Evolutionary conservation across 1,140 invertebrate species (phyloP).

Genomic region (Mizuhopecten yessoensis): DNA sequence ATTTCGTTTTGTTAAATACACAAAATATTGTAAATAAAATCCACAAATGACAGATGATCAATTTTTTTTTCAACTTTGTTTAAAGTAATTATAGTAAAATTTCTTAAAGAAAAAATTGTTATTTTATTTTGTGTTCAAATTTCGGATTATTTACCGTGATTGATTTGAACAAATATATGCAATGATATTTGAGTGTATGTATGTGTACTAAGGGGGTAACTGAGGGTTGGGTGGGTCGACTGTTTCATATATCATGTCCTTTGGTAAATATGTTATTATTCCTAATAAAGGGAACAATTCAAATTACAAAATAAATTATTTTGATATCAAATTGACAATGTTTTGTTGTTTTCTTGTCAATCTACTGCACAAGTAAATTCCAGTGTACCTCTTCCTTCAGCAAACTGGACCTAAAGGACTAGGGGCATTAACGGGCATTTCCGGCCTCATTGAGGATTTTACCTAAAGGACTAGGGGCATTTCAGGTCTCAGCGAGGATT

Average conservation of each 20-base stretch:
- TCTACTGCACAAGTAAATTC: too few relatives aligned
- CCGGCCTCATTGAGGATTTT: too few relatives aligned
- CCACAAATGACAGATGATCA: background rate
- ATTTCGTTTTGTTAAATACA: background rate
- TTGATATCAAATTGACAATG: background rate
- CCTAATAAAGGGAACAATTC: conserved; percentile 24
- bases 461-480: too few relatives aligned
- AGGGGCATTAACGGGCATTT: too few relatives aligned
- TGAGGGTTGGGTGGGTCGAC: background rate
- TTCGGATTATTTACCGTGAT: background rate
- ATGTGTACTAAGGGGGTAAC: background rate
- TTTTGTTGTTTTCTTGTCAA: background rate
- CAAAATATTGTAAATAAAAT: background rate
- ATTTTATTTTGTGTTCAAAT: conserved; percentile 9
- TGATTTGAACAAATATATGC: background rate
- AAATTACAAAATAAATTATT: conserved; percentile 30
- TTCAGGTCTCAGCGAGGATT: too few relatives aligned
- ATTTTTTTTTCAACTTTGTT: background rate
- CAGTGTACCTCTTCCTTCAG: too few relatives aligned
- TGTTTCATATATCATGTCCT: background rate
- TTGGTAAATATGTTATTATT: conserved; percentile 2
- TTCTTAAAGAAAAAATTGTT: background rate
- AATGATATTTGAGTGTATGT: background rate
- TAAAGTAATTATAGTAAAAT: background rate
- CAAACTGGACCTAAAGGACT: too few relatives aligned